A percentile compares a stretch with the other conserved stretches of the same genome.
phyloP scores from a whole-genome alignment of 2,888 invertebrate genomes.

The Hyalella azteca region DNA sequence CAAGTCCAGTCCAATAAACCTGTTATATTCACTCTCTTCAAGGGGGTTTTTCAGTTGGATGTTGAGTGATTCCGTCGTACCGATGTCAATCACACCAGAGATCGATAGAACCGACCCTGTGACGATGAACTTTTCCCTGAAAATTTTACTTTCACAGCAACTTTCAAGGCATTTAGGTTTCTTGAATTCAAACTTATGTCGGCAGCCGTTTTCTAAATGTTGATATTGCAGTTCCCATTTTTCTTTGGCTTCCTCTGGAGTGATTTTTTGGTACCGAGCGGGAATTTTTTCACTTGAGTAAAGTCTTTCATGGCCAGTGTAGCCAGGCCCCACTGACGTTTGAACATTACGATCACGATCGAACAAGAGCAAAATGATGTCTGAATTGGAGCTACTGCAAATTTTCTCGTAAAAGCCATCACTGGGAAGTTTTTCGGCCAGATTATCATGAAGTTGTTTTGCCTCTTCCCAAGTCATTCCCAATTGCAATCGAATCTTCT shows the following conservation, averaged over 20 bases:
- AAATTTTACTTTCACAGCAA: not conserved
- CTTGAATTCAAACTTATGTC: not conserved
- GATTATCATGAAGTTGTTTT: not conserved
- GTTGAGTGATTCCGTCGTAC: not conserved
- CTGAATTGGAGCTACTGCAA: not conserved
- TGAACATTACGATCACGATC: slow-evolving; percentile 25
- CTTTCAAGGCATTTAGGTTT: not conserved
- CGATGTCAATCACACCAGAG: not conserved
- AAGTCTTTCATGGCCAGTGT: slow-evolving; percentile 24
- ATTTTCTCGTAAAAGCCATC: slow-evolving; percentile 3
- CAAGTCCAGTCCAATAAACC: slow-evolving; percentile 7
- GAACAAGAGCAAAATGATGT: not conserved
- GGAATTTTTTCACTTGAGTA: slow-evolving; percentile 17
- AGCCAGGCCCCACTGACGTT: slow-evolving; percentile 7
- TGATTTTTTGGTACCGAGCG: slow-evolving; percentile 75
- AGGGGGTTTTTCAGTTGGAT: not conserved
- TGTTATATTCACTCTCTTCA: not conserved
- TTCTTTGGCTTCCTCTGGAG: slow-evolving; percentile 78
- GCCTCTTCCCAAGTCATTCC: slow-evolving; percentile 23
- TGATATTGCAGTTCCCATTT: slow-evolving; percentile 90
- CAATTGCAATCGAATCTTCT: not conserved
- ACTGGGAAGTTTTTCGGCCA: not conserved
- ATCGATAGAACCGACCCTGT: slow-evolving; percentile 10
- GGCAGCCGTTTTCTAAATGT: slow-evolving; percentile 68
- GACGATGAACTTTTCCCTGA: not conserved